phyloP scores from a whole-genome alignment of 2,888 invertebrate genomes.

The Hirtodrosophila cameraria region DNA sequence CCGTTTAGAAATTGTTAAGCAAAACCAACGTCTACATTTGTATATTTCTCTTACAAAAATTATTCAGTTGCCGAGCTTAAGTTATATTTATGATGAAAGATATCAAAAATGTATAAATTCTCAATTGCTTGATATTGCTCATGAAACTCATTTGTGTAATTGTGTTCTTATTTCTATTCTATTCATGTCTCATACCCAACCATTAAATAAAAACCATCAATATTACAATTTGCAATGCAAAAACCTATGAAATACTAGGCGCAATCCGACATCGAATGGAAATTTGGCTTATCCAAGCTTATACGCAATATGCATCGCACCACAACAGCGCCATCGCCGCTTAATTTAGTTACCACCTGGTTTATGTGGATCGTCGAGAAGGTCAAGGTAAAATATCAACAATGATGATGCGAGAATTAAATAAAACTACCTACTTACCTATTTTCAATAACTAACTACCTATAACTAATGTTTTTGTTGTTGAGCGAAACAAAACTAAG shows the following conservation, averaged over 20 bases:
- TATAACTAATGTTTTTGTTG: background rate
- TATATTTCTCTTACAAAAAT: constrained; percentile 62
- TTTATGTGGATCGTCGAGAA: constrained; percentile 92
- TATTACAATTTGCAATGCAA: constrained; percentile 37
- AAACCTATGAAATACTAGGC: constrained; percentile 87
- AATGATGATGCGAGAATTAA: too few relatives aligned
- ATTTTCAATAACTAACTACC: background rate
- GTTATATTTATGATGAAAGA: constrained; percentile 41
- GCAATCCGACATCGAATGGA: constrained; percentile 99
- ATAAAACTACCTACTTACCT: background rate
- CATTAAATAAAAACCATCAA: constrained; percentile 25
- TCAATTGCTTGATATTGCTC: constrained; percentile 49
- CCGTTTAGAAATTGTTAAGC: constrained; percentile 52
- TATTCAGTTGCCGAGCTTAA: constrained; percentile 69
- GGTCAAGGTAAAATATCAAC: constrained; percentile 88
- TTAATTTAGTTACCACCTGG: constrained; percentile 98
- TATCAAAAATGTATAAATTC: constrained; percentile 18
- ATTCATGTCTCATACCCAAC: constrained; percentile 50
- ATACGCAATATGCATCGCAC: constrained; percentile 99
- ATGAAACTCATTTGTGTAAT: constrained; percentile 62
- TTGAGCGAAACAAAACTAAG: background rate
- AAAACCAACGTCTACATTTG: constrained; percentile 67
- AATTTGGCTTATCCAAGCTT: constrained; percentile 98
- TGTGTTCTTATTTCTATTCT: constrained; percentile 60
- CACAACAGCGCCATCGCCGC: constrained; percentile 98